Conservation (phyloP, 2,113 vertebrate genomes). For the Probosciger aterrimus region DNA sequence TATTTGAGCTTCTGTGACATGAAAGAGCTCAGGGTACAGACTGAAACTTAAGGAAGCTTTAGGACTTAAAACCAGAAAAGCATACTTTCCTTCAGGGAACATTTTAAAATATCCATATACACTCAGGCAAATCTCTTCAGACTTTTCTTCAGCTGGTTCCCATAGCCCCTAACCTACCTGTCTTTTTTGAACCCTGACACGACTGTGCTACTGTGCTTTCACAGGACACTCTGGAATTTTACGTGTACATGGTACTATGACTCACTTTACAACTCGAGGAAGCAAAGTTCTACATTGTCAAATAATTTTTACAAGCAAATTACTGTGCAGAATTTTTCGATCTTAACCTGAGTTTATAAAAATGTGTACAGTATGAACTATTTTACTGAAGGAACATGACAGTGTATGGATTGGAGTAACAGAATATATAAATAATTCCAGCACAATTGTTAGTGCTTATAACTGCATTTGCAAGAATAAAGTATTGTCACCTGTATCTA, state of each 20-base stretch:
- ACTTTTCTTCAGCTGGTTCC: not conserved
- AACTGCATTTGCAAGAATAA: not conserved
- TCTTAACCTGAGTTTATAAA: not conserved
- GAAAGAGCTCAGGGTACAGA: not conserved
- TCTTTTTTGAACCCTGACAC: not conserved
- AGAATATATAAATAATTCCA: not conserved
- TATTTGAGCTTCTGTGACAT: not conserved
- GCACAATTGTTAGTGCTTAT: not conserved
- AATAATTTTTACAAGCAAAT: not conserved
- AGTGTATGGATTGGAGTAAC: not conserved
- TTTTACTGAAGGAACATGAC: not conserved
- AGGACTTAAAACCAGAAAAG: not conserved
- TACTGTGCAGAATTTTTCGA: not conserved
- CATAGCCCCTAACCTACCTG: not conserved
- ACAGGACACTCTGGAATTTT: not conserved
- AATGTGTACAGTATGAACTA: not conserved
- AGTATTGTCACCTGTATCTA: not conserved
- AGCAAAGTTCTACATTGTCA: not conserved
- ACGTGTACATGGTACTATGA: not conserved
- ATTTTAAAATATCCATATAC: not conserved
- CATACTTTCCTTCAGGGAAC: accelerated
- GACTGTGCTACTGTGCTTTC: not conserved
- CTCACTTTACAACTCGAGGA: not conserved
- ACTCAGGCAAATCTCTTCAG: not conserved
- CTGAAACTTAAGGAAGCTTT: not conserved